A percentile compares a stretch with the other conserved stretches of the same genome.
These are phyloP conservation scores for Drosophila neotestacea DNA, from an alignment of 2,888 invertebrate genomes.

Conservation along the genomic window DNA sequence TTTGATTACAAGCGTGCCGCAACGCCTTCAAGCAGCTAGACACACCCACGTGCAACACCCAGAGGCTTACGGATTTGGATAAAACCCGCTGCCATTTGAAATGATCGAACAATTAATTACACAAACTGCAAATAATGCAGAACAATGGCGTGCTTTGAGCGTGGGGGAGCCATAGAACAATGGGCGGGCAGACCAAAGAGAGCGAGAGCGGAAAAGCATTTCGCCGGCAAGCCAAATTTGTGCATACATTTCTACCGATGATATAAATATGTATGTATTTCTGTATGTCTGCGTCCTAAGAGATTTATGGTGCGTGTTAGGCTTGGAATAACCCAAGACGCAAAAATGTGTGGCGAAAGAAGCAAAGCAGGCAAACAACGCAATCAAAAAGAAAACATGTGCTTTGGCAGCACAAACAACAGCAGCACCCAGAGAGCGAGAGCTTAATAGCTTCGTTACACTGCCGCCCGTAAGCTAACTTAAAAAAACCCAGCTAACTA, in stretches of 20 bases:
- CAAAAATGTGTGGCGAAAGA: constrained; percentile 55
- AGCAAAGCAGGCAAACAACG: constrained; percentile 48
- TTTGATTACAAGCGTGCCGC: constrained; percentile 25
- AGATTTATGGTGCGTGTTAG: constrained; percentile 69
- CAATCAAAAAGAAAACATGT: constrained; percentile 69
- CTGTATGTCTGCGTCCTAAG: constrained; percentile 42
- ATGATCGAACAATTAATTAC: constrained; percentile 56
- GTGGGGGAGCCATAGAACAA: constrained; percentile 39
- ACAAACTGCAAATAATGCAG: constrained; percentile 68
- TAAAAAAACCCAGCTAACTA: no score
- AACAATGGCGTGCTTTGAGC: constrained; percentile 51
- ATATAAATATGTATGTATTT: neutral
- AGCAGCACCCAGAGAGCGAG: constrained; percentile 12
- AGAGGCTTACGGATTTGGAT: constrained; percentile 41
- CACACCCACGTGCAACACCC: constrained; percentile 23
- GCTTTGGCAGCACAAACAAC: constrained; percentile 37
- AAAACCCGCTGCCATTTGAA: constrained; percentile 48
- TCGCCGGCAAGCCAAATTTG: constrained; percentile 46
- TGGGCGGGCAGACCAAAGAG: neutral
- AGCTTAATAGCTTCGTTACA: constrained; percentile 9
- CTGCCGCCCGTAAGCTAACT: no score
- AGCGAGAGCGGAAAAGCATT: constrained; percentile 51
- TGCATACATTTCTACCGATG: constrained; percentile 1
- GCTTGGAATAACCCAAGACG: constrained; percentile 68
- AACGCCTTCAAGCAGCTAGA: constrained; percentile 25